Percentiles rank a stretch among this genome's conserved stretches.
Evolutionary conservation across 1,140 invertebrate genomes (phyloP).

Genomic region (Sitophilus oryzae): DNA sequence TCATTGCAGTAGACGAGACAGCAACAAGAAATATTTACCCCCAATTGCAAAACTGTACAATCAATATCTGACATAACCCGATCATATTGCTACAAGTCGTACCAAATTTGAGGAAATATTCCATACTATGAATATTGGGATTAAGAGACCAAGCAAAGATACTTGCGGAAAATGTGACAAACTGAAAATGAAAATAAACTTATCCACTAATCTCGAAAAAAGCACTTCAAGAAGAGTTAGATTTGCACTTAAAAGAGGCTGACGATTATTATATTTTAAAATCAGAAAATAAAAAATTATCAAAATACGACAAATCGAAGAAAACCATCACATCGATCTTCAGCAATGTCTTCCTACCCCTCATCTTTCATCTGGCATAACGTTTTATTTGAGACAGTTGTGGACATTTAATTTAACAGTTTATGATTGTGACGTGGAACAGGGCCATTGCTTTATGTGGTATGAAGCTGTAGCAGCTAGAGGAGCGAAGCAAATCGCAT

Average conservation of each 20-base stretch:
- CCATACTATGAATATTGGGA: neutral
- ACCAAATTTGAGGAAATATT: conserved; percentile 4
- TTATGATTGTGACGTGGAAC: conserved; percentile 29
- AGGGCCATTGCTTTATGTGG: conserved; percentile 40
- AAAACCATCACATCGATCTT: conserved; percentile 4
- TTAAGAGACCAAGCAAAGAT: conserved; percentile 4
- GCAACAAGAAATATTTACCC: conserved; percentile 1
- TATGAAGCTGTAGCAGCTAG: conserved; percentile 36
- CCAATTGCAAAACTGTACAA: neutral
- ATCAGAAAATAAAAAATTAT: neutral
- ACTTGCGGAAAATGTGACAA: neutral
- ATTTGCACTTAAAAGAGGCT: neutral
- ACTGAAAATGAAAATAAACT: neutral
- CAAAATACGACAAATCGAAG: neutral
- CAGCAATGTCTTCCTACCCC: conserved; percentile 2
- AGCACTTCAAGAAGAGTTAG: neutral
- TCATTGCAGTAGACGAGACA: conserved; percentile 1
- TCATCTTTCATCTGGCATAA: neutral
- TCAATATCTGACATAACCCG: neutral
- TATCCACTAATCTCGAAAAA: neutral
- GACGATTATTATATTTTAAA: neutral
- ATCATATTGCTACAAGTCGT: neutral
- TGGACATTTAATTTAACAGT: conserved; percentile 44
- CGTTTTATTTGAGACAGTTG: conserved; percentile 38
- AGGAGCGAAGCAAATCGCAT: conserved; percentile 37